Conservation (phyloP, 2,888 invertebrate genomes). For the Dolomedes plantarius region DNA sequence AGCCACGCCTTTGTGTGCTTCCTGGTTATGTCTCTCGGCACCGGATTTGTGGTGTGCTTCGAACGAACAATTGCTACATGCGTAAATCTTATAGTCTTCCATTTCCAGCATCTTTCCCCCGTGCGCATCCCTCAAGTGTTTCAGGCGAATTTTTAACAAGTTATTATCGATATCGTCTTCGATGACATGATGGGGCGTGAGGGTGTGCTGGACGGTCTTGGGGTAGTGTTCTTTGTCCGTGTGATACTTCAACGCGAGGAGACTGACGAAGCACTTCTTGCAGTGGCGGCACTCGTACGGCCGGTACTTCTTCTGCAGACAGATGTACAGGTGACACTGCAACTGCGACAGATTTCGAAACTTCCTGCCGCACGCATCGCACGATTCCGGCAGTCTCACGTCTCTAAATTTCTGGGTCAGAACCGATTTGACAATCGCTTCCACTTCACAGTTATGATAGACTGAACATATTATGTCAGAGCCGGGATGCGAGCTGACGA, state of each 20-base stretch:
- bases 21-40: conserved; percentile 17
- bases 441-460: conserved; percentile 21
- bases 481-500: conserved; percentile 6
- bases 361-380: conserved; percentile 25
- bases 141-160: conserved; percentile 14
- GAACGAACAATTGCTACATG: conserved; percentile 34
- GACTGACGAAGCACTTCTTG: neutral
- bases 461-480: conserved; percentile 27
- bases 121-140: conserved; percentile 20
- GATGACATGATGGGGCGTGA: neutral
- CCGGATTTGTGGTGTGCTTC: conserved; percentile 36
- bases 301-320: conserved; percentile 18
- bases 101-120: too few relatives aligned
- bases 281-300: conserved; percentile 48
- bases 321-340: conserved; percentile 28
- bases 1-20: conserved; percentile 13
- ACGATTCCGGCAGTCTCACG: too few relatives aligned
- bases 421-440: conserved; percentile 17
- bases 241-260: conserved; percentile 42
- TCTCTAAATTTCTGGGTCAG: too few relatives aligned
- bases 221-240: conserved; percentile 30
- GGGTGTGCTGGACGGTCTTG: too few relatives aligned
- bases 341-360: conserved; percentile 1
- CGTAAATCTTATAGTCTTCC: conserved; percentile 2
- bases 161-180: conserved; percentile 23